Evolutionary conservation across 1,140 invertebrate genomes (phyloP).

Genomic region (Danaus plexippus): DNA sequence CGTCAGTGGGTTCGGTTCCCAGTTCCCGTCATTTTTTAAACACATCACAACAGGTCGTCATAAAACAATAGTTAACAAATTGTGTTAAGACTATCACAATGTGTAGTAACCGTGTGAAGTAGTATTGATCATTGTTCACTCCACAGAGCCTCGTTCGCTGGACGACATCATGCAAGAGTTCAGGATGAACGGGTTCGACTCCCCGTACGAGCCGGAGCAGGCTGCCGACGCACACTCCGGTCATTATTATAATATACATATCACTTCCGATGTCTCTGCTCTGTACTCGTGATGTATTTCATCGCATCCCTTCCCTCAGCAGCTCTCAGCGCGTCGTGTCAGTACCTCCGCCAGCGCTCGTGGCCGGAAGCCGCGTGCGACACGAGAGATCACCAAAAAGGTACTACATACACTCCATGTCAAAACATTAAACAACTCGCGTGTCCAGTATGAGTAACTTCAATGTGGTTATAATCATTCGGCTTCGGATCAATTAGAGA

Average conservation of each 20-base stretch:
- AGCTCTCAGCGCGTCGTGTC: slow-evolving; percentile 29
- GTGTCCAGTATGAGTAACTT: background rate
- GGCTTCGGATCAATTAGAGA: too few species aligned
- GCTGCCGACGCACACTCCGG: slow-evolving; percentile 6
- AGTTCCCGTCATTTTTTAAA: too few species aligned
- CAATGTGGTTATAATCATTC: too few species aligned
- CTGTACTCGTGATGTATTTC: background rate
- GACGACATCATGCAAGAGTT: slow-evolving; percentile 49
- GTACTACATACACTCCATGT: background rate
- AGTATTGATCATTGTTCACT: too few species aligned
- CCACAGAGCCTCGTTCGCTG: slow-evolving; percentile 6
- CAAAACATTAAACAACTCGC: slow-evolving; percentile 11
- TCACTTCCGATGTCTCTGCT: too few species aligned
- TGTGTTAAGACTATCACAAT: too few species aligned
- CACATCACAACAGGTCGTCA: too few species aligned
- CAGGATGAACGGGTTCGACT: slow-evolving; percentile 44
- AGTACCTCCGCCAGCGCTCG: slow-evolving; percentile 44
- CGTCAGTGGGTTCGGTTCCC: too few species aligned
- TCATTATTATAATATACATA: background rate
- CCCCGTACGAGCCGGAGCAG: slow-evolving; percentile 44
- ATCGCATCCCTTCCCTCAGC: slow-evolving; percentile 10
- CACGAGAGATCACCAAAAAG: too few species aligned
- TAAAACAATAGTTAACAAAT: too few species aligned
- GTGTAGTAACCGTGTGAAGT: too few species aligned
- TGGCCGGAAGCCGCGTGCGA: slow-evolving; percentile 36